Evolutionary conservation across 2,113 vertebrate species (phyloP).

Genomic region (Mustela nigripes): DNA sequence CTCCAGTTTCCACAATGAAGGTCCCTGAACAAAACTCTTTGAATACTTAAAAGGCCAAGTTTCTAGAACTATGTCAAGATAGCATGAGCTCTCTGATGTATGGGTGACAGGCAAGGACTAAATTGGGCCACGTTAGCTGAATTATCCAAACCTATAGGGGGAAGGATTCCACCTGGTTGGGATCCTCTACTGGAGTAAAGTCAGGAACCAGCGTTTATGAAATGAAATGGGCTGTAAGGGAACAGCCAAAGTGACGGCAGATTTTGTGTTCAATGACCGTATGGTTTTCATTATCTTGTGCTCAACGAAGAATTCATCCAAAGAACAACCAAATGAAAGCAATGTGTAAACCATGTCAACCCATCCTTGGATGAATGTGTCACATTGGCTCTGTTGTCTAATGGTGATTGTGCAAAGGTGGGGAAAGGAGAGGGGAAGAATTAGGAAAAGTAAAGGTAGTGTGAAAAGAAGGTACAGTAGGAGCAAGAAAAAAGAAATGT

Average conservation of each 20-base stretch:
- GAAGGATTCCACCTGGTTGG: constrained; percentile 76
- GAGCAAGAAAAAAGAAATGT: constrained; percentile 47
- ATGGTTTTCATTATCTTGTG: constrained; percentile 76
- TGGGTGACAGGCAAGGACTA: not conserved
- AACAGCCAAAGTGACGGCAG: constrained; percentile 73
- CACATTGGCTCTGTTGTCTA: constrained; percentile 56
- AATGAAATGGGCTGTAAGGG: constrained; percentile 61
- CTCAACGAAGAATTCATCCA: constrained; percentile 80
- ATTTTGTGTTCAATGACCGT: constrained; percentile 75
- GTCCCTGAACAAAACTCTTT: not conserved
- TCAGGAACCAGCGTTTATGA: constrained; percentile 37
- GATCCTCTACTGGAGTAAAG: not conserved
- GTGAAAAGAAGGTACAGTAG: not conserved
- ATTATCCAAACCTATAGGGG: constrained; percentile 71
- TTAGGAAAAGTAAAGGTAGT: not conserved
- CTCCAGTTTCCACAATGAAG: not conserved
- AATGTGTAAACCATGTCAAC: constrained; percentile 73
- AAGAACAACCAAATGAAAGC: constrained; percentile 81
- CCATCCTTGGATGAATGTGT: constrained; percentile 69
- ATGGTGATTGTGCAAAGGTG: constrained; percentile 38
- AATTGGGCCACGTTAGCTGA: not conserved
- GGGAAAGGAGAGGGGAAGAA: not conserved
- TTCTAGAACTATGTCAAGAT: not conserved
- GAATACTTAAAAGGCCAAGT: not conserved
- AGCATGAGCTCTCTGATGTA: constrained; percentile 12